These are phyloP conservation scores for Chrysopa pallens DNA, from an alignment of 1,140 invertebrate genomes.

Conservation along the genomic window DNA sequence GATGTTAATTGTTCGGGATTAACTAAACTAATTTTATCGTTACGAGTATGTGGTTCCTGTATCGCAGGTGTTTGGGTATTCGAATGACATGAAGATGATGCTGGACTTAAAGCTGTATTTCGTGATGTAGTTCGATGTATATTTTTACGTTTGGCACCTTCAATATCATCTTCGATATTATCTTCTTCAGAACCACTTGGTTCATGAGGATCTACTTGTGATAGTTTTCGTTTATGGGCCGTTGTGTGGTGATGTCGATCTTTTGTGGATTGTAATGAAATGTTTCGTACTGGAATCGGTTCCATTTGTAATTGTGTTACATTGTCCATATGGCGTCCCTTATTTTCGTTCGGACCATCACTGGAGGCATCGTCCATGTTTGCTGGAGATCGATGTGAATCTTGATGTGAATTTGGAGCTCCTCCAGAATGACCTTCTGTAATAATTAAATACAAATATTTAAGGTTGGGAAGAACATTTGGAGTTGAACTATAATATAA, in stretches of 20 bases:
- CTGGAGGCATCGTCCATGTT: constrained; percentile 31
- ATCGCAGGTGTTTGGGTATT: constrained; percentile 21
- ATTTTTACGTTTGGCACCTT: constrained; percentile 10
- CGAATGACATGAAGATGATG: constrained; percentile 36
- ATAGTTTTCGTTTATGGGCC: constrained; percentile 29
- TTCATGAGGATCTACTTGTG: constrained; percentile 17
- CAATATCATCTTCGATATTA: constrained; percentile 27
- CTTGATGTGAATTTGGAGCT: constrained; percentile 30
- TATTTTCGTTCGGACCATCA: constrained; percentile 30
- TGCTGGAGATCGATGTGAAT: constrained; percentile 27
- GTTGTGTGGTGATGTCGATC: not conserved
- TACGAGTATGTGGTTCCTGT: constrained; percentile 15
- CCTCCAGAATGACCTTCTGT: constrained; percentile 35
- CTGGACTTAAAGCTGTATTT: constrained; percentile 34
- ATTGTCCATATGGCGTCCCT: constrained; percentile 30
- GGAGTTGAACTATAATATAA: too few relatives aligned
- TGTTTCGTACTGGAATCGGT: constrained; percentile 12
- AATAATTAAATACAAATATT: constrained; percentile 5
- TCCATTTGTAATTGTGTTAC: constrained; percentile 26
- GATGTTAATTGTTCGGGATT: constrained; percentile 12
- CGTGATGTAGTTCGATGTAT: constrained; percentile 17
- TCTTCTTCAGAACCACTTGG: constrained; percentile 35
- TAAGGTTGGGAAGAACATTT: too few relatives aligned
- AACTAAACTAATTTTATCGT: constrained; percentile 27
- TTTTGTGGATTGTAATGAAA: not conserved